A percentile compares a stretch with the other conserved stretches of the same genome.
Evolutionary conservation across 2,888 invertebrate species (phyloP).

Genomic region (Lycocerus yunnanus): DNA sequence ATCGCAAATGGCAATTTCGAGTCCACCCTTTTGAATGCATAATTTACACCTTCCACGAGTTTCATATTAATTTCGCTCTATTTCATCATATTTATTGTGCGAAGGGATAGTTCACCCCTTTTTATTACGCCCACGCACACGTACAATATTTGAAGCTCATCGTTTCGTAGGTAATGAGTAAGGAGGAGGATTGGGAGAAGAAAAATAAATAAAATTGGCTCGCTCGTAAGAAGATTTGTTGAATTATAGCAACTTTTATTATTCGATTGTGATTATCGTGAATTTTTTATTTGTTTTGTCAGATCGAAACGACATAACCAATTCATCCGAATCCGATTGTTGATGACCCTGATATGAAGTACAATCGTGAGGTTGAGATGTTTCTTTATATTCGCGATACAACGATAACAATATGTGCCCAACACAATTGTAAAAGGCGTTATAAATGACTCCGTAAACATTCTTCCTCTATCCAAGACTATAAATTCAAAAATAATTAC

Average conservation of each 20-base stretch:
- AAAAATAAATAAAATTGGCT: neutral
- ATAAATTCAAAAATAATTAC: conserved; percentile 23
- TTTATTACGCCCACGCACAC: neutral
- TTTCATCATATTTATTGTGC: neutral
- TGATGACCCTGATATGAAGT: conserved; percentile 1
- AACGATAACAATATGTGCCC: conserved; percentile 19
- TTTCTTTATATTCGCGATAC: conserved; percentile 16
- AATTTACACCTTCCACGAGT: conserved; percentile 6
- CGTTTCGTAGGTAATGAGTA: neutral
- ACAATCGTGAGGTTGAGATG: conserved; percentile 5
- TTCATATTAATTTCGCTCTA: neutral
- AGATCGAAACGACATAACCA: neutral
- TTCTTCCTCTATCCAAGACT: conserved; percentile 15
- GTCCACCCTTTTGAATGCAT: conserved; percentile 4
- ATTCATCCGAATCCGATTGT: neutral
- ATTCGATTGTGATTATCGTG: neutral
- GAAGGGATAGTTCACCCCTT: neutral
- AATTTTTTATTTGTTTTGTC: neutral
- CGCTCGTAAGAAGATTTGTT: neutral
- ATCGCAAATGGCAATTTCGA: conserved; percentile 2
- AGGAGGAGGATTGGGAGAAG: neutral
- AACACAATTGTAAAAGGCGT: conserved; percentile 17
- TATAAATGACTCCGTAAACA: conserved; percentile 22
- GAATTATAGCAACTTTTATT: neutral
- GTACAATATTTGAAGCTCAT: neutral